These are phyloP conservation scores for Habrosyne pyritoides DNA, from an alignment of 2,888 invertebrate genomes.

Conservation along the genomic window DNA sequence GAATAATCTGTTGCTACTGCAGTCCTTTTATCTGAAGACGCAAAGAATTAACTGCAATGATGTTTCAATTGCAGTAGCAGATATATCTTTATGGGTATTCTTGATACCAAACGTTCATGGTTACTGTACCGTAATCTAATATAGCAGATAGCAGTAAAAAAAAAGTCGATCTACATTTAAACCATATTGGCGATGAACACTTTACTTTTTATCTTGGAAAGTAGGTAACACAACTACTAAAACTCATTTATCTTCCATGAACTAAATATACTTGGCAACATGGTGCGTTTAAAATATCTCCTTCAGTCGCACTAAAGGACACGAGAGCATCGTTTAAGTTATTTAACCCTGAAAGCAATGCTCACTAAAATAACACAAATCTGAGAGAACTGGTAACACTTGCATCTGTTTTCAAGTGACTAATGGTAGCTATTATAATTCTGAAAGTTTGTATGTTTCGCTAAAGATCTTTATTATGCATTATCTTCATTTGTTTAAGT, in stretches of 20 bases:
- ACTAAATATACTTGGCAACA: conserved; percentile 56
- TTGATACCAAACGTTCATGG: neutral
- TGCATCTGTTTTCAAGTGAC: conserved; percentile 53
- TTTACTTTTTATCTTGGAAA: neutral
- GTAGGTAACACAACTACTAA: conserved; percentile 25
- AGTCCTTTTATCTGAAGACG: conserved; percentile 15
- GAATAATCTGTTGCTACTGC: neutral
- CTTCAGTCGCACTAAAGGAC: conserved; percentile 50
- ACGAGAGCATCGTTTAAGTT: conserved; percentile 61
- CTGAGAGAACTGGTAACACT: conserved; percentile 58
- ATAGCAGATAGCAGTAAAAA: neutral
- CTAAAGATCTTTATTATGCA: conserved; percentile 18
- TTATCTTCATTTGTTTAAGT: neutral
- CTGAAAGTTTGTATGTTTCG: conserved; percentile 22
- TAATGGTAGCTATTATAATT: conserved; percentile 55
- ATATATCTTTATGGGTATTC: neutral
- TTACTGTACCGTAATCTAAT: neutral
- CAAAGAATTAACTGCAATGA: conserved; percentile 1
- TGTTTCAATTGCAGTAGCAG: neutral
- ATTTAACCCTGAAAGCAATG: conserved; percentile 79
- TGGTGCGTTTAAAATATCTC: conserved; percentile 55
- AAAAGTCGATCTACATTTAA: neutral
- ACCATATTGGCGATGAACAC: neutral
- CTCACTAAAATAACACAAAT: conserved; percentile 67
- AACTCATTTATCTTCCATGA: conserved; percentile 51